phyloP scores from a whole-genome alignment of 2,113 vertebrate species.

The Arvicanthis niloticus region DNA sequence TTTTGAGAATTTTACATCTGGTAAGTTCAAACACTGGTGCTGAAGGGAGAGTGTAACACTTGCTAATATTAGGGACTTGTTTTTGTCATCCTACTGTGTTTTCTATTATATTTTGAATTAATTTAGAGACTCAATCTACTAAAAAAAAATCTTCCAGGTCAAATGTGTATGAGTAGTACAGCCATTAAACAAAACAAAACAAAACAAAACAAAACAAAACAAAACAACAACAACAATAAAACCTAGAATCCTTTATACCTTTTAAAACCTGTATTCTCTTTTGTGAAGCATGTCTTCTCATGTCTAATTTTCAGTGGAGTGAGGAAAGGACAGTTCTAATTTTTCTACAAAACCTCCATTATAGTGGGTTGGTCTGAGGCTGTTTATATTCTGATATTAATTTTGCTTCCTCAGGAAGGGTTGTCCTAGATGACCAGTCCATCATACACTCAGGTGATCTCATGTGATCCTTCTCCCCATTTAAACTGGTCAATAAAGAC shows the following conservation, averaged over 20 bases:
- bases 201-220: too few relatives aligned
- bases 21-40: background rate
- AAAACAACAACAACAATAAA: background rate
- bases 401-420: too few relatives aligned
- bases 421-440: too few relatives aligned
- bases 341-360: background rate
- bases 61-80: background rate
- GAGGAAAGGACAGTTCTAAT: background rate
- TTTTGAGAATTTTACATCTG: slow-evolving; percentile 20
- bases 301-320: background rate
- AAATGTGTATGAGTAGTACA: background rate
- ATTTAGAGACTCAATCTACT: background rate
- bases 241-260: background rate
- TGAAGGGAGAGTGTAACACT: background rate
- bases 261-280: background rate
- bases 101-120: background rate
- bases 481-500: too few relatives aligned
- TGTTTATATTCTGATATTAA: too few relatives aligned
- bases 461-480: too few relatives aligned
- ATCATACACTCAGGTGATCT: too few relatives aligned
- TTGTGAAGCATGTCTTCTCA: background rate
- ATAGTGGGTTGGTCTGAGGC: too few relatives aligned
- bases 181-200: background rate
- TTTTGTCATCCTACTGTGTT: background rate
- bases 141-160: background rate